A percentile compares a stretch with the other conserved stretches of the same genome.
These are phyloP conservation scores for Chiloscyllium plagiosum DNA, from an alignment of 2,113 vertebrate genomes.

Conservation along the genomic window DNA sequence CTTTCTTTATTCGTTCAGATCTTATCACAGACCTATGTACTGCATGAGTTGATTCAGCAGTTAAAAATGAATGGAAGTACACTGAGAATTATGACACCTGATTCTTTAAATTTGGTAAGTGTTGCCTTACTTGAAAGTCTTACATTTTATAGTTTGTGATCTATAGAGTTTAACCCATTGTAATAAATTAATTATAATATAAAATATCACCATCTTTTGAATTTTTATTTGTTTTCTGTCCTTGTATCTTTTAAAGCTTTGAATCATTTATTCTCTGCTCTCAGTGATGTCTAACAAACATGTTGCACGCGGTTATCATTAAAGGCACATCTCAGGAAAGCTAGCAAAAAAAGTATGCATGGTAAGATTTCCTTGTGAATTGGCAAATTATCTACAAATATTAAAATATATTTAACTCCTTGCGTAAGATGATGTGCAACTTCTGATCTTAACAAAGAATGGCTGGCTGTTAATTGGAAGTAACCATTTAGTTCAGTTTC, in stretches of 20 bases:
- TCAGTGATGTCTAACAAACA: not conserved
- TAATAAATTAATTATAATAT: not conserved
- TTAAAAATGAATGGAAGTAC: slow-evolving; percentile 64
- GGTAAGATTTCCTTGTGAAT: not conserved
- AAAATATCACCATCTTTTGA: not conserved
- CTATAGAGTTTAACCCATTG: not conserved
- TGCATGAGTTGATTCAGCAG: slow-evolving; percentile 72
- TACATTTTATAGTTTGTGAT: not conserved
- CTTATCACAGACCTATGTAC: slow-evolving; percentile 81
- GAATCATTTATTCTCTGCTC: not conserved
- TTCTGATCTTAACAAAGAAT: not conserved
- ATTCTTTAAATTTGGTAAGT: slow-evolving; percentile 46
- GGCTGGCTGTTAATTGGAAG: not conserved
- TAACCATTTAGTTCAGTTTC: not conserved
- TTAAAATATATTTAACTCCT: not conserved
- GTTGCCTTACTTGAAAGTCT: not conserved
- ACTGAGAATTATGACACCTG: slow-evolving; percentile 62
- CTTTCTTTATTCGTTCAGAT: slow-evolving; percentile 58
- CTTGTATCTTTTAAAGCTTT: not conserved
- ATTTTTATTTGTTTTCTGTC: not conserved
- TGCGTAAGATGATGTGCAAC: not conserved
- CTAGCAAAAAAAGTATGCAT: not conserved
- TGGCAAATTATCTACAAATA: not conserved
- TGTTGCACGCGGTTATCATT: not conserved
- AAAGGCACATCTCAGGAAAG: not conserved